Conservation (phyloP, 2,797 vertebrate genomes). For the Myioborus miniatus region DNA sequence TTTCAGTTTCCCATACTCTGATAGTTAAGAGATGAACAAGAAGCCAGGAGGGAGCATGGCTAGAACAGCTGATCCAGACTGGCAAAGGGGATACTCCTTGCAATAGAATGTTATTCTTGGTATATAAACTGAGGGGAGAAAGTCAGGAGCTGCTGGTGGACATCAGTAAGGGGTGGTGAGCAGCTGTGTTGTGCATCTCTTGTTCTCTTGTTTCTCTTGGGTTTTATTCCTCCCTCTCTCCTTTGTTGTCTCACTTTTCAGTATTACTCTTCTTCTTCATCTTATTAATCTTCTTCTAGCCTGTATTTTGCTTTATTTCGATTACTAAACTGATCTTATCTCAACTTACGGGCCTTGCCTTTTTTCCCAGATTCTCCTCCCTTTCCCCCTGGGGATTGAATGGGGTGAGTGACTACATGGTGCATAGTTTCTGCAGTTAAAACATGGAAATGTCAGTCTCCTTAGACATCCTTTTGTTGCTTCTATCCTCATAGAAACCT, state of each 20-base stretch:
- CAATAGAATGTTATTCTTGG: not conserved
- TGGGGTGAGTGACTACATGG: not conserved
- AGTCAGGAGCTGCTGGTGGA: not conserved
- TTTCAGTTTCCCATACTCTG: not conserved
- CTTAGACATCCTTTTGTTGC: not conserved
- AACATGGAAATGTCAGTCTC: not conserved
- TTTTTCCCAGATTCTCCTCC: not conserved
- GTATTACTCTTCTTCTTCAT: not conserved
- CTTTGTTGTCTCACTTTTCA: not conserved
- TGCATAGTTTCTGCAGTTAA: not conserved
- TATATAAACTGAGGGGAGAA: not conserved
- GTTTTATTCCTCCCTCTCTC: not conserved
- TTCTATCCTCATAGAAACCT: not conserved
- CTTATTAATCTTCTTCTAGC: no score
- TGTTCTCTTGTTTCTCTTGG: not conserved
- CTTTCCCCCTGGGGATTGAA: not conserved
- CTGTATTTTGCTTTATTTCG: not conserved
- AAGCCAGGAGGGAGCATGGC: accelerated
- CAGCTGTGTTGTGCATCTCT: not conserved
- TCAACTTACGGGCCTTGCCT: not conserved
- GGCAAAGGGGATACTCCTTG: not conserved
- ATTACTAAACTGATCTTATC: not conserved
- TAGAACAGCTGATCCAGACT: not conserved
- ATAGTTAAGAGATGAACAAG: not conserved
- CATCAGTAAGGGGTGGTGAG: accelerated